Evolutionary conservation across 2,113 vertebrate species (phyloP).

Genomic region (Corythaeola cristata): DNA sequence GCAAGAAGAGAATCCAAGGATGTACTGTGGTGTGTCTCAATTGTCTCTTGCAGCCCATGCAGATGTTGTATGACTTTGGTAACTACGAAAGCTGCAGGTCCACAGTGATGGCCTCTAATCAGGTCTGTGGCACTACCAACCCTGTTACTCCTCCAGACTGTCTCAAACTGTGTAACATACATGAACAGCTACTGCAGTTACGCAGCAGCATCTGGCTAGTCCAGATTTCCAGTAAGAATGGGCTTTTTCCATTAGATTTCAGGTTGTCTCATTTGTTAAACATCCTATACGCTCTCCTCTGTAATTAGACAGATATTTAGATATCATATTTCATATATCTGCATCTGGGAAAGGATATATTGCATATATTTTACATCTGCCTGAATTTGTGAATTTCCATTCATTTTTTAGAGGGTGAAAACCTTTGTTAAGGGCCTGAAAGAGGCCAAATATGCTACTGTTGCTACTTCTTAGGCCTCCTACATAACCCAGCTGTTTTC

Average conservation of each 20-base stretch:
- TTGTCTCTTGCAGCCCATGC: neutral
- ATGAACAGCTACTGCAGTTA: neutral
- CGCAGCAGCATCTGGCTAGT: neutral
- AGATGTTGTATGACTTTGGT: neutral
- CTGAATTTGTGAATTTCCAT: neutral
- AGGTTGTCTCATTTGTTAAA: neutral
- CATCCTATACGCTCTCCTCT: neutral
- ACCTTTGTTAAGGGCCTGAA: neutral
- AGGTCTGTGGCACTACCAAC: neutral
- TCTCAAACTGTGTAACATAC: neutral
- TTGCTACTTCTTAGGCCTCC: neutral
- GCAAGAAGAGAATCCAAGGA: neutral
- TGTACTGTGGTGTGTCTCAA: neutral
- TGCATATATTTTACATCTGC: neutral
- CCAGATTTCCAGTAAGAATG: slow-evolving; percentile 5
- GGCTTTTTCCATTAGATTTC: neutral
- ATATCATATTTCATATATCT: neutral
- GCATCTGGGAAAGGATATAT: neutral
- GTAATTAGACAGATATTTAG: neutral
- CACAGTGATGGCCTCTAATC: neutral
- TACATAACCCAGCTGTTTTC: neutral
- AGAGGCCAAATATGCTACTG: neutral
- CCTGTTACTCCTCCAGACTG: neutral
- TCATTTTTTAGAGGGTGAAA: neutral
- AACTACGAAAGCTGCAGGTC: neutral